These are phyloP conservation scores for Sorex maritimensis DNA, from an alignment of 2,797 vertebrate species.

Conservation along the genomic window DNA sequence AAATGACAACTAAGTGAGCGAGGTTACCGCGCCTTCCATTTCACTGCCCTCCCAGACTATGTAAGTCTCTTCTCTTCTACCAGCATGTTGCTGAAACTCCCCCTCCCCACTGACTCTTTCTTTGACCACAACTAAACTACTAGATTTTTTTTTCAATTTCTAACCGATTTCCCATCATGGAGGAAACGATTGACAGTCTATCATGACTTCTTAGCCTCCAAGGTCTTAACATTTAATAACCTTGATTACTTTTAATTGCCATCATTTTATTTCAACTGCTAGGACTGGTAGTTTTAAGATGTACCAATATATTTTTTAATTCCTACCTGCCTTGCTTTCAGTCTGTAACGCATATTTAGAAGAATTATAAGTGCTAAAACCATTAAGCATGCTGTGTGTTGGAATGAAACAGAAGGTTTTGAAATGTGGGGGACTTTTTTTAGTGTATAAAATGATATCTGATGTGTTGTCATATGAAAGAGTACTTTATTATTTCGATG, in stretches of 20 bases:
- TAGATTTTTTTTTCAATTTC: constrained; percentile 76
- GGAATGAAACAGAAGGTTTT: constrained; percentile 70
- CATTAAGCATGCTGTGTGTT: constrained; percentile 81
- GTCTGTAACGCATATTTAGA: constrained; percentile 81
- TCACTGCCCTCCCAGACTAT: constrained; percentile 82
- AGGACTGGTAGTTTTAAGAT: constrained; percentile 79
- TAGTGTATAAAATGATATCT: constrained; percentile 62
- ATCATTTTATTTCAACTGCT: constrained; percentile 73
- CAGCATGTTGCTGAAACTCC: constrained; percentile 81
- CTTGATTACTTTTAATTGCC: constrained; percentile 78
- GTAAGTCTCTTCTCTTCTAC: constrained; percentile 81
- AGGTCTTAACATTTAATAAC: constrained; percentile 83
- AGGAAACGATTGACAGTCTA: constrained; percentile 82
- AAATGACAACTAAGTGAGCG: constrained; percentile 86
- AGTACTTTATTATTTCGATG: constrained; percentile 60
- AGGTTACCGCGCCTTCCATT: constrained; percentile 82
- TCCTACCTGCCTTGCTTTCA: constrained; percentile 79
- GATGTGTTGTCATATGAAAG: constrained; percentile 66
- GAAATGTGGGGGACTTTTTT: constrained; percentile 52
- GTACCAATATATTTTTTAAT: constrained; percentile 80
- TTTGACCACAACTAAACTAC: constrained; percentile 69
- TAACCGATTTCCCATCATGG: constrained; percentile 76
- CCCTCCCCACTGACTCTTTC: constrained; percentile 74
- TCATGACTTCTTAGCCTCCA: constrained; percentile 78
- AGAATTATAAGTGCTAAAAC: constrained; percentile 71